Base-by-base conservation (phyloP, 2,113 vertebrate genomes). In the Carassius carassius region DNA sequence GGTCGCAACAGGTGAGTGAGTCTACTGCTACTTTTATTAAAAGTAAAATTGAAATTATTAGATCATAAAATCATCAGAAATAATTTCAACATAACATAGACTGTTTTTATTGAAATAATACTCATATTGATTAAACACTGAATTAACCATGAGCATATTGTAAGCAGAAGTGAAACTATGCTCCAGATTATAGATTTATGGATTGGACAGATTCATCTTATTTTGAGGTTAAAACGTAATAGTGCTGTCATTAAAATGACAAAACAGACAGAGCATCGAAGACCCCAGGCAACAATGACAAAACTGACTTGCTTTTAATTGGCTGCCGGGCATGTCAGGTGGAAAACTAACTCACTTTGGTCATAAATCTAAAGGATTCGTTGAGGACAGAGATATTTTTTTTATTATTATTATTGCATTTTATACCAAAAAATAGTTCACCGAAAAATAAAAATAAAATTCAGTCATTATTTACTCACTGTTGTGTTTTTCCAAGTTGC, bases 311-410 rank as follows among this genome's bases (percentile, higher is more conserved):
- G 29, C 7, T 78, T 78, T 21, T 60, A 8, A 78, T 60, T 78
- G 54, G 76, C 29, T 62, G 56, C 35, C 54, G 16, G 56, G 76
- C 23, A 54, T 14, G 11, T 60, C 76, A 60, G 19, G 41, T 60
- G 47, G 74, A 76, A 60, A 14, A 56, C 19, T 78, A 41, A 41
- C 69, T 21, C 5, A 0, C 32, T n/a, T 62, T 78, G 29, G 23
- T 35, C 51, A 58, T 58, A 77, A 77, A 77, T 62, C 56, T n/a
- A 62, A 60, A 78, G 32, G 35, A 70, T 77, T 56, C 4, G 51
- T 77, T 58, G 49, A 77, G 25, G 49, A 78, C 32, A 37, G 19
- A 37, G 72, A 11, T 44, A 10, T 9, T 9, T 41, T 41, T 41
- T 41, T 41, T 29, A 29, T 29, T 29, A 29, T 29, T 44, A 6